phyloP scores from a whole-genome alignment of 2,113 vertebrate species.

The Pituophis catenifer region DNA sequence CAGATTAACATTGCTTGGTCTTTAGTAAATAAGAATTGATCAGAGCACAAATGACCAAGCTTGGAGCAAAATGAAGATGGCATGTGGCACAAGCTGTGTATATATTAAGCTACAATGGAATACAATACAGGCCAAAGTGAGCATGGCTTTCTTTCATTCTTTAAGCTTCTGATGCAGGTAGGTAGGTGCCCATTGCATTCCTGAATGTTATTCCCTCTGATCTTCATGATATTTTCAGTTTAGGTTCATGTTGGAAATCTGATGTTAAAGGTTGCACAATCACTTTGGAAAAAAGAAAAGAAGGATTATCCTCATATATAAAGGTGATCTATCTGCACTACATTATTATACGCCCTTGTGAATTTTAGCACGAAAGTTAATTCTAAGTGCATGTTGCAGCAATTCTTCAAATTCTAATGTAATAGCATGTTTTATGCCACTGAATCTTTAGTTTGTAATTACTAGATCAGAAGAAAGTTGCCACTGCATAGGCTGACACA shows the following conservation, averaged over 20 bases:
- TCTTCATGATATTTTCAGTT: background rate
- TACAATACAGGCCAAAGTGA: conserved; percentile 31
- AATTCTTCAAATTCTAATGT: background rate
- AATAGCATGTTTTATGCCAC: background rate
- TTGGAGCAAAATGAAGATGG: conserved; percentile 62
- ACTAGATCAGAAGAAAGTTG: background rate
- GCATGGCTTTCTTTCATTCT: background rate
- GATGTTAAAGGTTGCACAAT: background rate
- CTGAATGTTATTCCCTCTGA: background rate
- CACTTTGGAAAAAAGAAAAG: background rate
- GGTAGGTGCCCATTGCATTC: background rate
- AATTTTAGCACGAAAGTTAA: background rate
- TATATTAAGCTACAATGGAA: conserved; percentile 14
- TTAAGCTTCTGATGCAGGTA: background rate
- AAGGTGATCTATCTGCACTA: background rate
- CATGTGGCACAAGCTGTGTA: conserved; percentile 18
- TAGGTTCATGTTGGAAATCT: background rate
- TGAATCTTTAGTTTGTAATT: background rate
- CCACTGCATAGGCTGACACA: background rate
- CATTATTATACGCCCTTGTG: background rate
- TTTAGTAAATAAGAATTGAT: conserved; percentile 74
- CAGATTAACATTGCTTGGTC: conserved; percentile 75
- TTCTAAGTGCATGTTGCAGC: background rate
- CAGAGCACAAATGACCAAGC: conserved; percentile 66
- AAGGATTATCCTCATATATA: background rate